These are phyloP conservation scores for Saccostrea cuccullata DNA, from an alignment of 1,140 invertebrate genomes.

Conservation along the genomic window DNA sequence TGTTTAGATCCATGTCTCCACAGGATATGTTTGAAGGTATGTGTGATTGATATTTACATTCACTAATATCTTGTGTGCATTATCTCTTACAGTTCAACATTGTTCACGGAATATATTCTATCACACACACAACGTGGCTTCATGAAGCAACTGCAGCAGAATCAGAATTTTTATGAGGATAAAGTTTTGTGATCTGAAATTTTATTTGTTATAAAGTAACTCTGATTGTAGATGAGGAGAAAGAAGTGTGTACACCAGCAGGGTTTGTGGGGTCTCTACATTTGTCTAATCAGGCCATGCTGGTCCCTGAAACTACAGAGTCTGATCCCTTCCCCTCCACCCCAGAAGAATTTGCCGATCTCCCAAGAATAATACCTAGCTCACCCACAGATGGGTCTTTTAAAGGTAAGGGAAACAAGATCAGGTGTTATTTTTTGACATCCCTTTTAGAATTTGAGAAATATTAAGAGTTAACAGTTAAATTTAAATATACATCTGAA, in stretches of 20 bases:
- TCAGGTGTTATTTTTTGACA: neutral
- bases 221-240: constrained; percentile 48
- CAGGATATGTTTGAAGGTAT: constrained; percentile 25
- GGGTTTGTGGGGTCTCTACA: constrained; percentile 61
- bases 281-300: constrained; percentile 60
- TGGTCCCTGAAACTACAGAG: constrained; percentile 65
- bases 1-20: neutral
- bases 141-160: too few species aligned
- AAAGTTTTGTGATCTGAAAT: too few species aligned
- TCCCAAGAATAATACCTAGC: constrained; percentile 62
- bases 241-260: constrained; percentile 53
- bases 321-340: constrained; percentile 45
- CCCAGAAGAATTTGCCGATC: constrained; percentile 56
- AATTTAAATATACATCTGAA: too few species aligned
- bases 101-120: too few species aligned
- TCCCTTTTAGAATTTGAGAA: too few species aligned
- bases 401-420: neutral
- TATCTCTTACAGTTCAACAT: too few species aligned
- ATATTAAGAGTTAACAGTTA: too few species aligned
- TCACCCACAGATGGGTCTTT: constrained; percentile 59
- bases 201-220: neutral
- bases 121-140: too few species aligned
- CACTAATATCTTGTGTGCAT: too few species aligned
- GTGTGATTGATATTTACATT: neutral
- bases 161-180: too few species aligned